Evolutionary conservation across 2,797 vertebrate genomes (phyloP), one percentile per base, ranked within the genome.

Genomic region (Adrianichthys oophorus): DNA sequence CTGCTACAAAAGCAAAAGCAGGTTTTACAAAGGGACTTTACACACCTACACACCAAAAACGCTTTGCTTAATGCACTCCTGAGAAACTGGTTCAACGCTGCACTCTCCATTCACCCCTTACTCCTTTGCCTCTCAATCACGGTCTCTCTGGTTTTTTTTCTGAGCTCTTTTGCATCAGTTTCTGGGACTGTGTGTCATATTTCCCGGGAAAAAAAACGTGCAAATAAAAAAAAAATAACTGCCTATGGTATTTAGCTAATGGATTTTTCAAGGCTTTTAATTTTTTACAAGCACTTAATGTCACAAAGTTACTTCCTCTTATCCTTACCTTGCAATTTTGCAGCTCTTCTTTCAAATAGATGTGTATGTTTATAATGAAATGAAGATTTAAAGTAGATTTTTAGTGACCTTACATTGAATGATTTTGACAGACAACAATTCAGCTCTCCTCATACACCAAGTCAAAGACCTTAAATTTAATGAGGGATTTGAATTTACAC

Each of bases 11-110:
- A 89, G 86, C 82, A 65, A 76, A 79, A 74, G 68, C 76, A 82
- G 74, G 69, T 84, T 89, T 87, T 86, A 83, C 72, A 83, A 88
- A 86, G 78, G 85, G 84, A 90, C 88, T 86, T 84, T 81, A 87
- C 86, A 89, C 85, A 88, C 87, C 87, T 80, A 88, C 89, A 85
- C 76, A 82, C 73, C 75, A 79, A 89, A 79, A 86, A 85, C 74
- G 85, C 79, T 88, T 89, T 86, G 87, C 76, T 87, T 86, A 84
- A 86, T 80, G 77, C 81, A 76, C 64, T 88, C 84, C 81, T 70
- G 48, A 65, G 82, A 83, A 80, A 85, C 72, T 56, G 55, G 66
- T 74, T 80, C 77, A 72, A 78, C 78, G 79, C 78, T 78, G 78
- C 61, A 67, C 66, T 66, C 59, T 57, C 74, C 68, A 68, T 83